Evolutionary conservation across 2,113 vertebrate genomes (phyloP).

Genomic region (Thinocorus orbignyianus): DNA sequence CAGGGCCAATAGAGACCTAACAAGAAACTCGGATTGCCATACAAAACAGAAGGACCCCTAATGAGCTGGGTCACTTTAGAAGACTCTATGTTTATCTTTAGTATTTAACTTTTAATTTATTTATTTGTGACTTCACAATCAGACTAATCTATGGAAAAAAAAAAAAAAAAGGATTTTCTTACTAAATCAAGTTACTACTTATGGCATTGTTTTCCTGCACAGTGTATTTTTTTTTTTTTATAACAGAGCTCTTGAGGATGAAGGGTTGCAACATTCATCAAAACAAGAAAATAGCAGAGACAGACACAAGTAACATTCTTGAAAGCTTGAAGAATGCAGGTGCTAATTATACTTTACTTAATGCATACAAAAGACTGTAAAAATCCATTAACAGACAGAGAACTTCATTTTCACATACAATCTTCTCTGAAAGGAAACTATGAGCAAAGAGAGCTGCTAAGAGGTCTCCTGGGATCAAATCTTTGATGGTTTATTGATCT

Average conservation of each 20-base stretch:
- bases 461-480: slow-evolving; percentile 52
- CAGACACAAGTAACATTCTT: slow-evolving; percentile 29
- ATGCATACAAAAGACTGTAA: neutral
- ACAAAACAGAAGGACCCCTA: neutral
- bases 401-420: slow-evolving; percentile 60
- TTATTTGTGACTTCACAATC: neutral
- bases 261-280: slow-evolving; percentile 21
- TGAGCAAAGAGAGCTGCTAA: slow-evolving; percentile 47
- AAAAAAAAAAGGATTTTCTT: neutral
- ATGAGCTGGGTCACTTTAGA: neutral
- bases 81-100: neutral
- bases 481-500: slow-evolving; percentile 72
- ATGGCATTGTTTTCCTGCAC: neutral
- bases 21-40: neutral
- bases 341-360: slow-evolving; percentile 57
- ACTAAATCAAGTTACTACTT: neutral
- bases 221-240: neutral
- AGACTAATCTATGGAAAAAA: neutral
- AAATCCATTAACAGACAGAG: slow-evolving; percentile 50
- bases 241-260: neutral
- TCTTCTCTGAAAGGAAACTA: slow-evolving; percentile 35
- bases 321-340: slow-evolving; percentile 42
- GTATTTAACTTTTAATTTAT: neutral
- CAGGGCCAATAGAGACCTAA: neutral
- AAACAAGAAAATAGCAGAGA: slow-evolving; percentile 23